These are phyloP conservation scores for Goniozus legneri DNA, from an alignment of 1,140 invertebrate species.

Conservation along the genomic window DNA sequence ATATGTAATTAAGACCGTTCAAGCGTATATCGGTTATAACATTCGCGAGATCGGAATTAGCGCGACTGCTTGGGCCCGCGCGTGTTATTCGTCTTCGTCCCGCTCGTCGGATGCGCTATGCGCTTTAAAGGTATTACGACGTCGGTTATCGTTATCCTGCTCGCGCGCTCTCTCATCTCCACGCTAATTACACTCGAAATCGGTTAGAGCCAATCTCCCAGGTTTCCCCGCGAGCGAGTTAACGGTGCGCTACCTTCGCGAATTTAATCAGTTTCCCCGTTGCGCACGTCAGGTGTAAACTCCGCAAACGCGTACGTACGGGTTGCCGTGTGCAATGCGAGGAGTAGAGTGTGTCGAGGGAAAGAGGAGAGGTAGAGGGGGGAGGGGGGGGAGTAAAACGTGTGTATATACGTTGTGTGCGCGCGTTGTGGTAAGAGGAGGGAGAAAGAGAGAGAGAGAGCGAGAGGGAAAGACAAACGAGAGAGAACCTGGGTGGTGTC, in stretches of 20 bases:
- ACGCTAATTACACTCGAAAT: slow-evolving; percentile 30
- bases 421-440: too few species aligned
- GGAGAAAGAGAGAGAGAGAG: too few species aligned
- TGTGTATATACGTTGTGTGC: slow-evolving; percentile 8
- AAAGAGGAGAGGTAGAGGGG: too few species aligned
- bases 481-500: too few species aligned
- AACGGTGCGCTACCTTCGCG: slow-evolving; percentile 13
- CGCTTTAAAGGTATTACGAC: slow-evolving; percentile 22
- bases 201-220: slow-evolving; percentile 24
- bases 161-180: slow-evolving; percentile 12
- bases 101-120: slow-evolving; percentile 6
- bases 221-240: background rate
- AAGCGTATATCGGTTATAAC: too few species aligned
- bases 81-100: slow-evolving; percentile 18
- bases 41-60: too few species aligned
- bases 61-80: too few species aligned
- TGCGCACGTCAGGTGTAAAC: slow-evolving; percentile 19
- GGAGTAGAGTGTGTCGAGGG: too few species aligned
- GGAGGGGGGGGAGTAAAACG: too few species aligned
- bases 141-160: slow-evolving; percentile 20
- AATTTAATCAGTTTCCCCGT: slow-evolving; percentile 27
- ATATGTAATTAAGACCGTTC: too few species aligned
- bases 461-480: too few species aligned
- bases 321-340: too few species aligned
- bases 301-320: background rate